phyloP scores from a whole-genome alignment of 2,113 vertebrate species.

The Picathartes gymnocephalus region DNA sequence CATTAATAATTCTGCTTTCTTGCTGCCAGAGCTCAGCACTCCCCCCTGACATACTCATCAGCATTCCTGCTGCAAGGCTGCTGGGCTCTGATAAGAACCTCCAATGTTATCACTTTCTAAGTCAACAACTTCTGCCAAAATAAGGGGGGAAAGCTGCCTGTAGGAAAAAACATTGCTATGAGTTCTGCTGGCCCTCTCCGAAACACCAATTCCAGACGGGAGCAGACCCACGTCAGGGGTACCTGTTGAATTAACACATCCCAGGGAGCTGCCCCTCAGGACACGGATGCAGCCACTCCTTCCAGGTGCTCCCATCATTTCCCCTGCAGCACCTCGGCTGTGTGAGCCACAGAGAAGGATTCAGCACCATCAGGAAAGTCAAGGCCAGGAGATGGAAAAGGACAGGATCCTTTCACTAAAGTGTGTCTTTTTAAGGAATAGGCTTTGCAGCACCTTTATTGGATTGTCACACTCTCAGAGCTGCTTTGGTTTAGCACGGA shows the following conservation, averaged over 20 bases:
- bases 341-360: not conserved
- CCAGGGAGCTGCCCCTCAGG: not conserved
- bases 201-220: fast-evolving
- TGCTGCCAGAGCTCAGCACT: not conserved
- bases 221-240: fast-evolving
- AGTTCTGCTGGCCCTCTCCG: not conserved
- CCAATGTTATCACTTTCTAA: constrained; percentile 45
- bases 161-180: not conserved
- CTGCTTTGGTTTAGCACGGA: not conserved
- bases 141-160: not conserved
- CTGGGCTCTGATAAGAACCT: constrained; percentile 58
- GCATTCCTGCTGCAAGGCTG: constrained; percentile 45
- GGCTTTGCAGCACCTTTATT: not conserved
- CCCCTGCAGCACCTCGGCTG: not conserved
- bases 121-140: not conserved
- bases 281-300: not conserved
- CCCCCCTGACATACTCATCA: not conserved
- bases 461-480: too few relatives aligned
- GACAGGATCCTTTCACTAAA: not conserved
- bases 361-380: not conserved
- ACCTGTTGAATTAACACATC: fast-evolving
- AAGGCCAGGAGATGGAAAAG: not conserved
- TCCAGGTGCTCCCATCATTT: fast-evolving
- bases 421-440: fast-evolving
- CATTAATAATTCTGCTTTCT: not conserved